phyloP scores from a whole-genome alignment of 2,113 vertebrate genomes.

The Ginglymostoma cirratum region DNA sequence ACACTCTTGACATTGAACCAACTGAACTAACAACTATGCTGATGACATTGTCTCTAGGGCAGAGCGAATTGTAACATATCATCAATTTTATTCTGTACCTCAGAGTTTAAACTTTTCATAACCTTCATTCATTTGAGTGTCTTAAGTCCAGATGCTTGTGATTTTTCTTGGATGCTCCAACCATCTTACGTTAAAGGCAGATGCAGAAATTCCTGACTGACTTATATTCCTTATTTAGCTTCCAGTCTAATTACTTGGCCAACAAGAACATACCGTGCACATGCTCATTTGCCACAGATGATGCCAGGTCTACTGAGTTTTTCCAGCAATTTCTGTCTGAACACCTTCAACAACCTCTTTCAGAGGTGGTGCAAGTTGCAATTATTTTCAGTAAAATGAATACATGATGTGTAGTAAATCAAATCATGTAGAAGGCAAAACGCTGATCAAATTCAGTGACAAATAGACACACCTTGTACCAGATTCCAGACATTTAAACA shows the following conservation, averaged over 20 bases:
- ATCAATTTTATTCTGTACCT: neutral
- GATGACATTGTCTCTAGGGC: neutral
- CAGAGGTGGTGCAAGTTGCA: neutral
- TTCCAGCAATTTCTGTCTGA: too few species aligned
- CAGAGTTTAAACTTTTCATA: neutral
- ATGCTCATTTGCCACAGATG: neutral
- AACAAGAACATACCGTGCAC: neutral
- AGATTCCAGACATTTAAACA: too few species aligned
- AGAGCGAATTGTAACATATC: neutral
- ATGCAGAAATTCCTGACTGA: neutral
- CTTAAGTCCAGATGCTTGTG: neutral
- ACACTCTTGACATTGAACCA: too few species aligned
- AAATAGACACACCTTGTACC: too few species aligned
- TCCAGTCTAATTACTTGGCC: neutral
- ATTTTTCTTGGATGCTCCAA: neutral
- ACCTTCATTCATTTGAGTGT: too few species aligned
- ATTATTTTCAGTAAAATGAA: too few species aligned
- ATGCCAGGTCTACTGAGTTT: too few species aligned
- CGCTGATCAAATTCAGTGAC: too few species aligned
- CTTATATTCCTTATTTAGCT: neutral
- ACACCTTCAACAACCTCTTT: neutral
- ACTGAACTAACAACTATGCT: neutral
- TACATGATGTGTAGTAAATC: too few species aligned
- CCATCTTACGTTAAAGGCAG: neutral
- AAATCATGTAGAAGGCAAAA: too few species aligned